Percentiles rank a stretch among this genome's conserved stretches.
phyloP scores from a whole-genome alignment of 2,888 invertebrate genomes.

The Epinotia nisella region DNA sequence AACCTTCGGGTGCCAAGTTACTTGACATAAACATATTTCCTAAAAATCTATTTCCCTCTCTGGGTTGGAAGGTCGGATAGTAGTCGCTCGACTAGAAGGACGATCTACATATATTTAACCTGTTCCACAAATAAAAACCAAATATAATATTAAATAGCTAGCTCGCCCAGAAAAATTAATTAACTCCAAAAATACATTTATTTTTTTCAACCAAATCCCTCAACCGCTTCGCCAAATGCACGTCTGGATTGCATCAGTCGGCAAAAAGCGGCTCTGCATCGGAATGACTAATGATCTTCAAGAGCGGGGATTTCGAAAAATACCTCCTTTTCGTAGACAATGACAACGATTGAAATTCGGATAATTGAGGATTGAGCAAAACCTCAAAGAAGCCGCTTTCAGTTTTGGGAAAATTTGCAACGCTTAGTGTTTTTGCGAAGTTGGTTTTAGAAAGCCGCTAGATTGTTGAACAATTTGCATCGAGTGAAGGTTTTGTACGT shows the following conservation, averaged over 20 bases:
- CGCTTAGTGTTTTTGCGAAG: conserved; percentile 31
- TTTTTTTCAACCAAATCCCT: conserved; percentile 46
- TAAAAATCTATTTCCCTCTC: not conserved
- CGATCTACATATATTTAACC: not conserved
- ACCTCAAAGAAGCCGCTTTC: conserved; percentile 55
- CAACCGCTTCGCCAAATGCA: conserved; percentile 55
- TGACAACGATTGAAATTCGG: conserved; percentile 67
- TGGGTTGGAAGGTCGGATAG: not conserved
- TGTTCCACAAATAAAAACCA: not conserved
- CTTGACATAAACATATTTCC: too few species aligned
- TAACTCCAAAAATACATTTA: conserved; percentile 40
- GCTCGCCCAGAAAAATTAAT: conserved; percentile 26
- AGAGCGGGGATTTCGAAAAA: conserved; percentile 70
- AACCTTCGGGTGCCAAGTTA: not conserved
- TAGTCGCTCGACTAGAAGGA: not conserved
- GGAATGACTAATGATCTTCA: conserved; percentile 75
- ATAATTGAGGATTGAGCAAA: conserved; percentile 61
- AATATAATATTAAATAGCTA: not conserved
- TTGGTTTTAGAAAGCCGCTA: conserved; percentile 2
- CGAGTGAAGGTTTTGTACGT: not conserved
- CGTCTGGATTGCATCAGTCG: conserved; percentile 63
- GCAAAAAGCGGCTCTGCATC: conserved; percentile 71
- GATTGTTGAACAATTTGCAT: conserved; percentile 2
- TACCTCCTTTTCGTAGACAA: conserved; percentile 70
- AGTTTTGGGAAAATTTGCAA: conserved; percentile 35